Conservation (phyloP, 1,140 invertebrate species). For the Steinernema khuongi region DNA sequence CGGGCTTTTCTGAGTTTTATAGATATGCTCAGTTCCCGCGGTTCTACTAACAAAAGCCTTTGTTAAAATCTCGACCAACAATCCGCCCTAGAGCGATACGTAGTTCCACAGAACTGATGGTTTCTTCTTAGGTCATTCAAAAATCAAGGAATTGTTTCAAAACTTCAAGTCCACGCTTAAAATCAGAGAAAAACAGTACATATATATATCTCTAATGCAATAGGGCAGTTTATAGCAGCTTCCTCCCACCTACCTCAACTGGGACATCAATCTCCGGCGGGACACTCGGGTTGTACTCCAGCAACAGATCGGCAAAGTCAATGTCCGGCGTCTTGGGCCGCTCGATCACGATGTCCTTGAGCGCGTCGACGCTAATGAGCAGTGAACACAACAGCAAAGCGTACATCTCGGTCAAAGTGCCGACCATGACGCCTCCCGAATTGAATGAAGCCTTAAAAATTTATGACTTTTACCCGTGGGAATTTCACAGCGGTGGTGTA, state of each 20-base stretch:
- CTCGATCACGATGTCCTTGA: slow-evolving; percentile 1
- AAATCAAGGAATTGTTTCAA: too few relatives aligned
- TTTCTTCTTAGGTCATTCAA: too few relatives aligned
- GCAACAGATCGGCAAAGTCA: background rate
- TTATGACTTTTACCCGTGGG: slow-evolving; percentile 15
- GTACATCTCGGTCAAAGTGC: background rate
- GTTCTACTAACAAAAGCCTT: too few relatives aligned
- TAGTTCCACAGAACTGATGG: too few relatives aligned
- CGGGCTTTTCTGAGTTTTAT: too few relatives aligned
- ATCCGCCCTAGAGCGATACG: too few relatives aligned
- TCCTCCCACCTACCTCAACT: background rate
- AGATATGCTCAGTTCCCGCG: too few relatives aligned
- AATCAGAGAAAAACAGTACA: too few relatives aligned
- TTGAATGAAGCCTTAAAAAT: slow-evolving; percentile 6
- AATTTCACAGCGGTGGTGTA: background rate
- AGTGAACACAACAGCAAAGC: background rate
- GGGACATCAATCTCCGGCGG: background rate
- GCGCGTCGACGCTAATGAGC: background rate
- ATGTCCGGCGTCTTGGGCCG: background rate
- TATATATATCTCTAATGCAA: too few relatives aligned
- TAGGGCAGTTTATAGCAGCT: too few relatives aligned
- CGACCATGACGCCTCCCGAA: background rate
- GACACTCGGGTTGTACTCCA: slow-evolving; percentile 4
- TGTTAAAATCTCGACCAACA: too few relatives aligned
- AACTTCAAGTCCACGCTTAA: too few relatives aligned